Evolutionary conservation across 2,113 vertebrate species (phyloP), one percentile per base, ranked within the genome.

Genomic region (Porphyrio hochstetteri): DNA sequence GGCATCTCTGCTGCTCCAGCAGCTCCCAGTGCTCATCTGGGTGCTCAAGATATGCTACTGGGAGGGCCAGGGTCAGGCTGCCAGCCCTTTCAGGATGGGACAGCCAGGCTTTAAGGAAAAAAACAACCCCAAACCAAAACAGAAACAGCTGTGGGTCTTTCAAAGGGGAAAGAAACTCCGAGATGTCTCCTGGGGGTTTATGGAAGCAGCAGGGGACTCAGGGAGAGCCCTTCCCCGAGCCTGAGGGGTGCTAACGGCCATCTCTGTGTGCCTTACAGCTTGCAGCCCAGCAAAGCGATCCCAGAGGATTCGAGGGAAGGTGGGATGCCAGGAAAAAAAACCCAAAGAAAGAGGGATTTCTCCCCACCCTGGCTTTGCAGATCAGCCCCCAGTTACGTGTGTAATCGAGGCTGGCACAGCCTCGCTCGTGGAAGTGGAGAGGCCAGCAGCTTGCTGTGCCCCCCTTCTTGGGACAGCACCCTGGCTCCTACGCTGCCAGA

Each of bases 31-130:
- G 5, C n/a, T 38, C 46, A 13, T 11, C 44, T 4, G 10, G 0
- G 7, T 8, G 2, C 12, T 33, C 16, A 68, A 36, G 52, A 17
- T 36, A 6, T 0, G 2, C 16, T 17, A 11, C 16, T 53, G 21
- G 1, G n/a, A 29, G 48, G 29, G 46, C 7, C 25, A 17, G 60
- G 5, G 7, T 38, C 20, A 25, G 56, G 38, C 59, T 29, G 28
- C 29, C 28, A 53, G 53, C 25, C n/a, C 40, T 31, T 18, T 17
- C 13, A 36, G 53, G 44, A 8, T 31, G 44, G 44, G 44, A 23
- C 21, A 63, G 44, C 10, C 38, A 40, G 76, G 2, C 55, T 35
- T 42, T 11, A 55, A 53, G 53, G 55, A 17, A 68, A 53, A 25
- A 24, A 56, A 53, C 44, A 17, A 23, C 48, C 21, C 48, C 48